Evolutionary conservation across 92 coral and sea anemone genomes (phyloP).

Genomic region (Siderastrea radians): DNA sequence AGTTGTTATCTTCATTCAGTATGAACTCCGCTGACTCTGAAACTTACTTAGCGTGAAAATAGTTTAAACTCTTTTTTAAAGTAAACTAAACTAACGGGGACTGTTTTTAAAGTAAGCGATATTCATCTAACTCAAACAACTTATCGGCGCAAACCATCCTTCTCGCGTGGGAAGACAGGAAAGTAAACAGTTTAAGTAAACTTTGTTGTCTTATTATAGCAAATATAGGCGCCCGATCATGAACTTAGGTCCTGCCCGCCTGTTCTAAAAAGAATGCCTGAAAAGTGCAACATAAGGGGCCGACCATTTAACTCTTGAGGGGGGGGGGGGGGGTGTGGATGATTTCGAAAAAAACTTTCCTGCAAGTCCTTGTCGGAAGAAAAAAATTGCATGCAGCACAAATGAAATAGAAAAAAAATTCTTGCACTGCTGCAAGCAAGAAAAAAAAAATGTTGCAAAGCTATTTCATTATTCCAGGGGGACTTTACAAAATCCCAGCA

Average conservation of each 20-base stretch:
- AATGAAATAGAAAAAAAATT: too few species aligned
- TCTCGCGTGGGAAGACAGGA: constrained; percentile 9
- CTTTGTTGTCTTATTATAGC: not conserved
- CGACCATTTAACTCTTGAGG: not conserved
- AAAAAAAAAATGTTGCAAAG: too few species aligned
- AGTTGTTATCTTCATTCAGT: not conserved
- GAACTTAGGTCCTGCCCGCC: not conserved
- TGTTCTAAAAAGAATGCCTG: not conserved
- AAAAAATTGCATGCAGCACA: too few species aligned
- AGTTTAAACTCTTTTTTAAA: not conserved
- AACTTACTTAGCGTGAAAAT: not conserved
- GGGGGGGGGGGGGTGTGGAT: too few species aligned
- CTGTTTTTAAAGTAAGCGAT: constrained; percentile 16
- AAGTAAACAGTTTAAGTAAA: constrained; percentile 24
- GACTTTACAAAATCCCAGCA: too few species aligned
- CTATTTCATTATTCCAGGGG: too few species aligned
- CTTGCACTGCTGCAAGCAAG: too few species aligned
- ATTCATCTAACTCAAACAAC: constrained; percentile 31
- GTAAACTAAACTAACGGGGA: not conserved
- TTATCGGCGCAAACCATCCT: constrained; percentile 4
- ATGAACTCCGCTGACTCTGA: not conserved
- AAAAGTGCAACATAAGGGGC: not conserved
- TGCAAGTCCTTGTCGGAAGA: too few species aligned
- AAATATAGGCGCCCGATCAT: not conserved
- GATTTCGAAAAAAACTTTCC: too few species aligned